Percentiles rank a stretch among this genome's conserved stretches.
Evolutionary conservation across 2,113 vertebrate genomes (phyloP).

Genomic region (Cisticola juncidis): DNA sequence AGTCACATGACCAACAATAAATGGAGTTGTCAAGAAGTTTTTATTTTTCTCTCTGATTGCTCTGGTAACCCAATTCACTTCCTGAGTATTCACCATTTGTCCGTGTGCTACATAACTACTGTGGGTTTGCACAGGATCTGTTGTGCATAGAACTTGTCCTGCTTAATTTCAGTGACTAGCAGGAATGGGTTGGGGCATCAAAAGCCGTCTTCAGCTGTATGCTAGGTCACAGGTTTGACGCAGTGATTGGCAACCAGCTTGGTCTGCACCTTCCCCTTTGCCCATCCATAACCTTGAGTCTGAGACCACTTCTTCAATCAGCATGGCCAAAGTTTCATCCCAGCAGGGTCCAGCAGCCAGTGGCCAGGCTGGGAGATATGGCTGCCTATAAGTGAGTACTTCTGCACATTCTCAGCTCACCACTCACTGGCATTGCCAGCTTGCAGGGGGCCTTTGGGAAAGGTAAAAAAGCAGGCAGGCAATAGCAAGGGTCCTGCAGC

Average conservation of each 20-base stretch:
- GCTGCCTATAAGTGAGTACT: background rate
- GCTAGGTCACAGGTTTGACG: background rate
- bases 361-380: background rate
- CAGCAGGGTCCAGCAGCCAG: background rate
- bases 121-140: background rate
- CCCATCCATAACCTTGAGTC: background rate
- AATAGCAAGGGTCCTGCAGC: background rate
- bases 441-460: background rate
- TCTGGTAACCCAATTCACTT: background rate
- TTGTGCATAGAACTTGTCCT: background rate
- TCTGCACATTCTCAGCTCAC: background rate
- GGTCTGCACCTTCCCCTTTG: background rate
- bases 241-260: background rate
- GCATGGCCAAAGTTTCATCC: background rate
- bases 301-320: background rate
- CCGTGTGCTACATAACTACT: rapidly evolving
- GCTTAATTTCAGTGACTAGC: background rate
- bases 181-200: background rate
- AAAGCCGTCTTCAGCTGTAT: background rate
- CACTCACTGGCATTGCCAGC: background rate
- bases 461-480: background rate
- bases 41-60: background rate
- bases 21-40: background rate
- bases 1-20: background rate
- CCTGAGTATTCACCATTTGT: background rate